Conservation (phyloP, 2,888 invertebrate species). For the Cryptophagus acutangulus region DNA sequence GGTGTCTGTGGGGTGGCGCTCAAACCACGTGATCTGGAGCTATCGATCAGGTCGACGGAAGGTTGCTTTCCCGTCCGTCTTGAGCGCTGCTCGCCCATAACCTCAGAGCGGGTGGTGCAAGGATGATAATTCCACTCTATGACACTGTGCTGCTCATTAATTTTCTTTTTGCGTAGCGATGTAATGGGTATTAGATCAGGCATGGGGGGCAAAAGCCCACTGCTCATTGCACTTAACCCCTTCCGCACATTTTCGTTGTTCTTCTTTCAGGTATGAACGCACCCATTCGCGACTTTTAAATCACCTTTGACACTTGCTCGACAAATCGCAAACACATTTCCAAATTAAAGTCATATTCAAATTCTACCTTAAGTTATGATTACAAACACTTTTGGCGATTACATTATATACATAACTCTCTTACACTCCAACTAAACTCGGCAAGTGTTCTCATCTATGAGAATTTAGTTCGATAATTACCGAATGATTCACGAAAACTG, state of each 20-base stretch:
- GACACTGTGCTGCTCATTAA: too few species aligned
- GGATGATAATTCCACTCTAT: too few species aligned
- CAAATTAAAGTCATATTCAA: background rate
- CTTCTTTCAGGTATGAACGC: conserved; percentile 9
- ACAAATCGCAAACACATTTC: background rate
- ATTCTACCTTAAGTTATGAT: background rate
- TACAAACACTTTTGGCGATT: background rate
- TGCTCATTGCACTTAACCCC: conserved; percentile 41
- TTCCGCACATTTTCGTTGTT: conserved; percentile 25
- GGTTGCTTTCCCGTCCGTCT: conserved; percentile 43
- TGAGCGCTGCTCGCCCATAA: conserved; percentile 48
- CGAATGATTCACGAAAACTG: conserved; percentile 30
- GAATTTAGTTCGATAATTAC: conserved; percentile 37
- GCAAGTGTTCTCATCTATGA: conserved; percentile 39
- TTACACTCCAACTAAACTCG: conserved; percentile 37
- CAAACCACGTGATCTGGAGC: conserved; percentile 46
- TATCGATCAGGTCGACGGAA: conserved; percentile 45
- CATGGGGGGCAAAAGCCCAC: conserved; percentile 47
- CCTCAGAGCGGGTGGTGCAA: conserved; percentile 38
- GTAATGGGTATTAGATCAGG: conserved; percentile 48
- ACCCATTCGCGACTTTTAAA: conserved; percentile 10
- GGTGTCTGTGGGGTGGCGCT: conserved; percentile 45
- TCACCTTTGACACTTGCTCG: conserved; percentile 13
- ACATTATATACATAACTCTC: conserved; percentile 25
- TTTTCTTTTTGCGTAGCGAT: conserved; percentile 42